Evolutionary conservation across 2,797 vertebrate species (phyloP).

Genomic region (Eulemur rubriventer): DNA sequence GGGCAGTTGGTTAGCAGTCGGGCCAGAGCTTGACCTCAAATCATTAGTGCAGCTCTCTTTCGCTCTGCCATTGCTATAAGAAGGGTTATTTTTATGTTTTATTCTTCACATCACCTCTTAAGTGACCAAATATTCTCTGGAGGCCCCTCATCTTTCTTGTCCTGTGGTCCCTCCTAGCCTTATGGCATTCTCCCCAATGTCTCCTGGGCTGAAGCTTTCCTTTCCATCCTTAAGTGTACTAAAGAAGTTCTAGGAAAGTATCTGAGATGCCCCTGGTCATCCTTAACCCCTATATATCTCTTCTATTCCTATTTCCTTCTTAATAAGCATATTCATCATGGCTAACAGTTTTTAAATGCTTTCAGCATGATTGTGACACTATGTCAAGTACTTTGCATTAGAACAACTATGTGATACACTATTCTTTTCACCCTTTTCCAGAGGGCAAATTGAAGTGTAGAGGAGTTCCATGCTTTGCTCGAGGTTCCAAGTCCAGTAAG

Average conservation of each 20-base stretch:
- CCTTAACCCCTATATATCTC: neutral
- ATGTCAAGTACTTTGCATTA: neutral
- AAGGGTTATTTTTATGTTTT: neutral
- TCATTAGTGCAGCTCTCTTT: neutral
- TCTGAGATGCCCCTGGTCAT: neutral
- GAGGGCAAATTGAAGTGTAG: neutral
- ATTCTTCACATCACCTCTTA: neutral
- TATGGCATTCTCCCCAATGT: neutral
- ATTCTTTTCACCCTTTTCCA: neutral
- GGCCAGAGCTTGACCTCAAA: neutral
- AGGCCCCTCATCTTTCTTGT: neutral
- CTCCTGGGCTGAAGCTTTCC: neutral
- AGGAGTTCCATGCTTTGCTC: neutral
- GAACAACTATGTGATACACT: neutral
- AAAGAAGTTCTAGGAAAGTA: neutral
- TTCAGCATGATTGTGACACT: neutral
- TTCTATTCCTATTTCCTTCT: conserved; percentile 28
- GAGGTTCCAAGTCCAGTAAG: neutral
- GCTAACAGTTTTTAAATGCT: neutral
- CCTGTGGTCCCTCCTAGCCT: neutral
- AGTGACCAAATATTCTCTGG: neutral
- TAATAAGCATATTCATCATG: neutral
- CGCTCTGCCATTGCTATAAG: neutral
- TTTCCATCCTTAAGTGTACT: neutral
- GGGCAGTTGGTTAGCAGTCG: neutral